Conservation (phyloP, 2,797 vertebrate genomes). For the Bucorvus abyssinicus region DNA sequence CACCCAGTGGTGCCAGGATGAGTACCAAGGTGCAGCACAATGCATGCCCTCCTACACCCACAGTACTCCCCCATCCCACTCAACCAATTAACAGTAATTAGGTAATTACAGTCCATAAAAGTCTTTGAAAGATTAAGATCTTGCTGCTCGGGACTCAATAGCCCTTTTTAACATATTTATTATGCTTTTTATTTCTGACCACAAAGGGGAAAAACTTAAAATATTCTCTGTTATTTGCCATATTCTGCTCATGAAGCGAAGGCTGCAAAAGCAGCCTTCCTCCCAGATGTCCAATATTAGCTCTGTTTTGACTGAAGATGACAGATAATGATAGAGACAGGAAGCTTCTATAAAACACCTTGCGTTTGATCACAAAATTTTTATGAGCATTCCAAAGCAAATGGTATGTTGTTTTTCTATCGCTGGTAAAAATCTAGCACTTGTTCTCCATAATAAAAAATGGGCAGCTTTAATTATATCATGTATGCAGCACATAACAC, state of each 20-base stretch:
- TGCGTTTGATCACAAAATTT: background rate
- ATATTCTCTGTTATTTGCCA: slow-evolving; percentile 6
- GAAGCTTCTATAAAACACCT: slow-evolving; percentile 22
- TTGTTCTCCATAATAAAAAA: slow-evolving; percentile 6
- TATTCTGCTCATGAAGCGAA: slow-evolving; percentile 28
- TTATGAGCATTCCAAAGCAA: background rate
- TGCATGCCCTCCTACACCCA: background rate
- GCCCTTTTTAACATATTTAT: slow-evolving; percentile 57
- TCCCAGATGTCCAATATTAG: slow-evolving; percentile 24
- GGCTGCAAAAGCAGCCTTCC: background rate
- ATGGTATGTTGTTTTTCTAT: slow-evolving; percentile 24
- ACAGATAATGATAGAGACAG: background rate
- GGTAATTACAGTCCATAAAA: slow-evolving; percentile 63
- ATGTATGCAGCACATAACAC: background rate
- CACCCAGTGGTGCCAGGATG: background rate
- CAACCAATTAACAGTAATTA: slow-evolving; percentile 70
- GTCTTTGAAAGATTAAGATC: slow-evolving; percentile 48
- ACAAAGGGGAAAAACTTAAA: slow-evolving; percentile 40
- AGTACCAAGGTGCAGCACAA: background rate
- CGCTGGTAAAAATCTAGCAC: background rate
- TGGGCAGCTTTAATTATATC: background rate
- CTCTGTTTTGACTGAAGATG: slow-evolving; percentile 40
- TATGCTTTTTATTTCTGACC: slow-evolving; percentile 57
- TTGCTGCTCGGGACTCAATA: slow-evolving; percentile 59
- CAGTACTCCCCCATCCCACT: slow-evolving; percentile 26